Evolutionary conservation across 2,797 vertebrate species (phyloP), one percentile per base, ranked within the genome.

Genomic region (Sebastes kiyomatsui): DNA sequence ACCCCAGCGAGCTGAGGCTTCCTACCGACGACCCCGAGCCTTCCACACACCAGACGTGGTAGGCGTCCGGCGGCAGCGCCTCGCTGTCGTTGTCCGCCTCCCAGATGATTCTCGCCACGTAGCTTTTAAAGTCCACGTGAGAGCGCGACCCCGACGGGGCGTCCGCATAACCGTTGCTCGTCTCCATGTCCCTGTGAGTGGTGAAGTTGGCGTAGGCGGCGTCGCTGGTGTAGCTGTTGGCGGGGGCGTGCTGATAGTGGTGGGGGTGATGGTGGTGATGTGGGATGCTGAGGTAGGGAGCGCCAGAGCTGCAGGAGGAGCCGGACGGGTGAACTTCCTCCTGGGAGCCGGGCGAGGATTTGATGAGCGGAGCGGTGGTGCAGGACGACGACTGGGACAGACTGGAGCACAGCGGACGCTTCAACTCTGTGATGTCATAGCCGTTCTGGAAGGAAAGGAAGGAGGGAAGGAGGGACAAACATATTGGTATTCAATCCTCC

Each of bases 1-100:
- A 97, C 28, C 94, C 95, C 73, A 98, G 91, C 0, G 97, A 97
- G 93, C 97, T 98, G 56, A 98, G 96, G 85, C 97, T 98, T 60
- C 95, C 96, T 2, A 89, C 95, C 1, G 85, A 66, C 6, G 97
- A 97, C 67, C 94, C 94, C 0, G 88, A 80, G 4, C 96, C 97
- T 72, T 98, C 97, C 25, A 96, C 92, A 76, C 95, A 94, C 95
- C 96, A 98, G 28, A 96, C 94, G 62, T 96, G 96, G 83, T 94
- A 87, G 2, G 92, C 91, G 77, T 98, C 97, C 18, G 88, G 84
- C 12, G 97, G 96, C 73, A 95, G 90, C 3, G 90, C 94, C 76
- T 87, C 87, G 54, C 82, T 55, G 79, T 97, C 95, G 4, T 95
- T 95, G 93, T 98, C 97, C 7, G 96, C 97, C 84, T 97, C 96